These are phyloP conservation scores for Plusia festucae DNA, from an alignment of 2,888 invertebrate genomes.

Conservation along the genomic window DNA sequence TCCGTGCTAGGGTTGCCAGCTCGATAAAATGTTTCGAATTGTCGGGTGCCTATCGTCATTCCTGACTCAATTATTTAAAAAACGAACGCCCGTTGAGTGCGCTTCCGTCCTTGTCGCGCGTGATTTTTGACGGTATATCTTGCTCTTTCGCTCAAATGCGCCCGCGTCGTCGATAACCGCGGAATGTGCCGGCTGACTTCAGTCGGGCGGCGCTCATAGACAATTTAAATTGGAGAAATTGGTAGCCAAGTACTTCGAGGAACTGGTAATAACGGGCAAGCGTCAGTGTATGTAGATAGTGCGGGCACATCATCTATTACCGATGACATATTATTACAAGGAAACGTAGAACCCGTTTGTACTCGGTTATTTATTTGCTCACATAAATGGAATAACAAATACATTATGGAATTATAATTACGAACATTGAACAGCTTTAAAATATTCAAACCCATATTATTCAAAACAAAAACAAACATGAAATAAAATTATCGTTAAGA, in stretches of 20 bases:
- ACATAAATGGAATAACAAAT: conserved; percentile 40
- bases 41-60: conserved; percentile 87
- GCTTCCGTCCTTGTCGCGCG: conserved; percentile 75
- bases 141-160: conserved; percentile 79
- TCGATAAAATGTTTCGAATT: conserved; percentile 85
- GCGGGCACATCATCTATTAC: conserved; percentile 48
- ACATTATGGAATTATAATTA: conserved; percentile 15
- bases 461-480: not conserved
- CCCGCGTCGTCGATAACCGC: conserved; percentile 83
- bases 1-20: conserved; percentile 82
- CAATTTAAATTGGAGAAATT: conserved; percentile 88
- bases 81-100: conserved; percentile 79
- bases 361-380: conserved; percentile 45
- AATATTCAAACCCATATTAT: not conserved
- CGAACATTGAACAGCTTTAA: conserved; percentile 6
- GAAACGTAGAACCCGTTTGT: conserved; percentile 41
- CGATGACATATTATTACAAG: conserved; percentile 54
- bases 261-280: conserved; percentile 77
- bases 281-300: conserved; percentile 52
- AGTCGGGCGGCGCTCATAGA: conserved; percentile 87
- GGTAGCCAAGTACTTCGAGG: conserved; percentile 78
- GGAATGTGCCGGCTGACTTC: conserved; percentile 89
- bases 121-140: conserved; percentile 68
- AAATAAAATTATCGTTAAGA: not conserved
- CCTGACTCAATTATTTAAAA: conserved; percentile 88